phyloP scores from a whole-genome alignment of 1,140 invertebrate species.

The Ooceraea biroi region DNA sequence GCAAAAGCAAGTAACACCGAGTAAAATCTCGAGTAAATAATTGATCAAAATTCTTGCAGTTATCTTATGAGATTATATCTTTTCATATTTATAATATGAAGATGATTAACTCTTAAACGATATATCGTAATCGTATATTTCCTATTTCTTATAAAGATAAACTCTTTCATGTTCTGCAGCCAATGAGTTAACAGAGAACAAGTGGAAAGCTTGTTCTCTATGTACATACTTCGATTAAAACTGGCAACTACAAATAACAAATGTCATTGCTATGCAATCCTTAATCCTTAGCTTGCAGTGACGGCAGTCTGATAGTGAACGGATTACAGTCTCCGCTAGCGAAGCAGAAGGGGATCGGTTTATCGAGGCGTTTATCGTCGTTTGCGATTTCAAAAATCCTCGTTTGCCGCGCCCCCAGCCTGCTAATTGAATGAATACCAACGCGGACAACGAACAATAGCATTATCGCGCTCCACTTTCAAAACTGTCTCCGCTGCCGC shows the following conservation, averaged over 20 bases:
- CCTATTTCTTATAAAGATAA: too few species aligned
- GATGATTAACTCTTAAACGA: too few species aligned
- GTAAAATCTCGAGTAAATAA: not conserved
- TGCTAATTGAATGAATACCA: conserved; percentile 53
- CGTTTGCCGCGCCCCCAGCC: conserved; percentile 11
- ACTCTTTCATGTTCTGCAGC: too few species aligned
- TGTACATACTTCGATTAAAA: not conserved
- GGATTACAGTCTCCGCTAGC: conserved; percentile 13
- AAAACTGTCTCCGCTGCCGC: conserved; percentile 41
- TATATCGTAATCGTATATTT: too few species aligned
- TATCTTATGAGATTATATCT: too few species aligned
- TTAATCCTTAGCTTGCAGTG: not conserved
- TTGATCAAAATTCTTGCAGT: too few species aligned
- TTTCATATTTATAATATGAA: too few species aligned
- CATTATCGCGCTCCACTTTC: conserved; percentile 61
- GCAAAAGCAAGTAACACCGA: too few species aligned
- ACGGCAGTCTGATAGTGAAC: not conserved
- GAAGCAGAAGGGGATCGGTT: not conserved
- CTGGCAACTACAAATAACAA: not conserved
- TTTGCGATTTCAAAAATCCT: conserved; percentile 31
- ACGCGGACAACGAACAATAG: conserved; percentile 36
- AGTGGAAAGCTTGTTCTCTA: not conserved
- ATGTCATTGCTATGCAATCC: not conserved
- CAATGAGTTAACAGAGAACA: too few species aligned
- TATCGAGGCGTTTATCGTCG: conserved; percentile 9